phyloP scores from a whole-genome alignment of 1,140 invertebrate species.

The Achatina immaculata region DNA sequence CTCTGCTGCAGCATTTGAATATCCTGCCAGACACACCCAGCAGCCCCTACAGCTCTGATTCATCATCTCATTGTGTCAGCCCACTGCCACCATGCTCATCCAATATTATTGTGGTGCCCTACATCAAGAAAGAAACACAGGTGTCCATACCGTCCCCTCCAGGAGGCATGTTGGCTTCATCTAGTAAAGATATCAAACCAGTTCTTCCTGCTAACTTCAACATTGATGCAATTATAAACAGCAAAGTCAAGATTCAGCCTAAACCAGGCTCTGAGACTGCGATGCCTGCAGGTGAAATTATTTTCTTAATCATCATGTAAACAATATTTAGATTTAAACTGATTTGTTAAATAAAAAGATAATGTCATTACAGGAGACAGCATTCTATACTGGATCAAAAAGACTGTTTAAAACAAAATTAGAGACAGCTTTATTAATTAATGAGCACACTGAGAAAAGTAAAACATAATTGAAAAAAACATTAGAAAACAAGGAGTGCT shows the following conservation, averaged over 20 bases:
- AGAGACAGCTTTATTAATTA: too few species aligned
- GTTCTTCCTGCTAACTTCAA: constrained; percentile 30
- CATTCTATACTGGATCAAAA: too few species aligned
- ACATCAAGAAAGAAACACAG: constrained; percentile 5
- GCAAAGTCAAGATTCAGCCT: constrained; percentile 59
- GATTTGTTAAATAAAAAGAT: too few species aligned
- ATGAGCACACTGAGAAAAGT: too few species aligned
- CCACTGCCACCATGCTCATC: neutral
- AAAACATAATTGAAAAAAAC: too few species aligned
- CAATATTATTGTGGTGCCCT: constrained; percentile 30
- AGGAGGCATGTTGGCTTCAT: constrained; percentile 29
- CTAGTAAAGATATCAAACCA: constrained; percentile 21
- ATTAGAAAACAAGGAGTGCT: too few species aligned
- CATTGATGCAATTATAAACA: constrained; percentile 53
- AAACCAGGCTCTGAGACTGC: constrained; percentile 43
- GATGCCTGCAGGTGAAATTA: neutral
- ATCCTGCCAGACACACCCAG: neutral
- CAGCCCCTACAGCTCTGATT: neutral
- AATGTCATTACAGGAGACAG: too few species aligned
- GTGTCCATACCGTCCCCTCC: constrained; percentile 30
- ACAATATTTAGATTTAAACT: neutral
- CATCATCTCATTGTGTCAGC: constrained; percentile 9
- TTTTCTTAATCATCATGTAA: neutral
- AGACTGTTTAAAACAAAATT: too few species aligned
- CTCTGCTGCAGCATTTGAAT: neutral